Conservation (phyloP, 2,888 invertebrate genomes). For the Lymantria dispar region DNA sequence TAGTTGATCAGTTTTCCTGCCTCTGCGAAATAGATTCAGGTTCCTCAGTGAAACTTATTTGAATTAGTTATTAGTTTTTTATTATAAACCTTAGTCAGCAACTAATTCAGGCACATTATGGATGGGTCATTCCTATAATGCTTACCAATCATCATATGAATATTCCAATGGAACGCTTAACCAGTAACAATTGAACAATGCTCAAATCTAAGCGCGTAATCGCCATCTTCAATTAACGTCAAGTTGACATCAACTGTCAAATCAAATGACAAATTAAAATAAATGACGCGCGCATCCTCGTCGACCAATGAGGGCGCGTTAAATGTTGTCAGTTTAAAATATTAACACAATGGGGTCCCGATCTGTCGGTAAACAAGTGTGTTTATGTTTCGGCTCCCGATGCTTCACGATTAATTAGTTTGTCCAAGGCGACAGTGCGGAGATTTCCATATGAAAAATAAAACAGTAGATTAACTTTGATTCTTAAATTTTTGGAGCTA, state of each 20-base stretch:
- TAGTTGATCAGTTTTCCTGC: no score
- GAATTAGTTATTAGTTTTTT: no score
- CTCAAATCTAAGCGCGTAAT: constrained; percentile 21
- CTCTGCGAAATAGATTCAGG: no score
- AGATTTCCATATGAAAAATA: constrained; percentile 1
- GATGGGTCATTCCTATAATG: neutral
- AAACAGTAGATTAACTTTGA: constrained; percentile 14
- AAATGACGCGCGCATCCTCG: constrained; percentile 71
- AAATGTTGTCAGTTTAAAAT: constrained; percentile 76
- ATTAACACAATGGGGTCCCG: constrained; percentile 70
- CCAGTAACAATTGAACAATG: constrained; percentile 30
- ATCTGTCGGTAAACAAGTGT: constrained; percentile 71
- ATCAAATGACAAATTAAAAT: constrained; percentile 74
- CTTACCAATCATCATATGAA: constrained; percentile 20
- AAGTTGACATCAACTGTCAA: constrained; percentile 46
- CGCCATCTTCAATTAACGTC: constrained; percentile 38
- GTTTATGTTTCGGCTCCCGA: constrained; percentile 64
- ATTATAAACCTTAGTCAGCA: no score
- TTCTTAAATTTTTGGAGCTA: neutral
- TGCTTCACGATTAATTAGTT: constrained; percentile 62
- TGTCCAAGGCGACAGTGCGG: constrained; percentile 46
- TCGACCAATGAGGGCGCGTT: constrained; percentile 54
- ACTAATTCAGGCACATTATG: neutral
- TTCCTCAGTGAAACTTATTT: no score
- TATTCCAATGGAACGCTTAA: constrained; percentile 4